Percentiles rank a stretch among this genome's conserved stretches.
These are phyloP conservation scores for Numenius arquata DNA, from an alignment of 2,113 vertebrate species.

Conservation along the genomic window DNA sequence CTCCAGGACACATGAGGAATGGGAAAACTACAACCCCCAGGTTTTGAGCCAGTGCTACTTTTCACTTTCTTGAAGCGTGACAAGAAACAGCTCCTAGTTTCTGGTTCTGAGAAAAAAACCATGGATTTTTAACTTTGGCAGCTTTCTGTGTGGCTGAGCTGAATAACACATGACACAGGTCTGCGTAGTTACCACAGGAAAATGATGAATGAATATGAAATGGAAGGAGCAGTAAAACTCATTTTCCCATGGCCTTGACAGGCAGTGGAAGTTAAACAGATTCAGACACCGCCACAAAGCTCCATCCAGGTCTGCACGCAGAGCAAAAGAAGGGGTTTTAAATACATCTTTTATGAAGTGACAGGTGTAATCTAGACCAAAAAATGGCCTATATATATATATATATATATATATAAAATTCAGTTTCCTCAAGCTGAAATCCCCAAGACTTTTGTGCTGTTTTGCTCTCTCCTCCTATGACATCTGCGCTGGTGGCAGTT, in stretches of 20 bases:
- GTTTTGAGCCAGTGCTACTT: constrained; percentile 9
- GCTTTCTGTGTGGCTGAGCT: constrained; percentile 5
- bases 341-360: background rate
- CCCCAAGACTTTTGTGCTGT: background rate
- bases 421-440: background rate
- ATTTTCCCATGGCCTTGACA: background rate
- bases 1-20: background rate
- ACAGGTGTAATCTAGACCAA: background rate
- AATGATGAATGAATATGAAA: background rate
- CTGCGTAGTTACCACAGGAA: background rate
- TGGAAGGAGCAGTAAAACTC: background rate
- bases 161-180: constrained; percentile 1
- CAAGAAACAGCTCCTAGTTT: constrained; percentile 56
- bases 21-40: background rate
- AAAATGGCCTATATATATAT: background rate
- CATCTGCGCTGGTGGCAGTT: background rate
- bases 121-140: background rate
- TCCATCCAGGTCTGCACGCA: background rate
- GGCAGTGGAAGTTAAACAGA: background rate
- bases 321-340: background rate
- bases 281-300: background rate
- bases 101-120: constrained; percentile 44
- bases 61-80: constrained; percentile 54
- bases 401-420: background rate
- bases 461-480: background rate